Conservation (phyloP, 2,888 invertebrate species). For the Epistrophella euchroma region DNA sequence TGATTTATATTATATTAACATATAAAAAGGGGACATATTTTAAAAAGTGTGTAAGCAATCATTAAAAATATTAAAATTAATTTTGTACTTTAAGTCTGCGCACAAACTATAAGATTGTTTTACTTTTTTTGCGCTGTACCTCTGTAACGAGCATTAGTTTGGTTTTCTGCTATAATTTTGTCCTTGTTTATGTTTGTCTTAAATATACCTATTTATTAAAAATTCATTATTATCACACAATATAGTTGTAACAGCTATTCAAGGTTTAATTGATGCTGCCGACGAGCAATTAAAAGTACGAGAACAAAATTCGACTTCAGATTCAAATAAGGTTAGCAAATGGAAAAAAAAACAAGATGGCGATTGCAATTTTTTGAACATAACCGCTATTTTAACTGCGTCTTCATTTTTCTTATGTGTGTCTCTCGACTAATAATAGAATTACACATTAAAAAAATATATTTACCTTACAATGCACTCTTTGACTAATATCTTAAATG, state of each 20-base stretch:
- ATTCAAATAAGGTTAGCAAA: slow-evolving; percentile 83
- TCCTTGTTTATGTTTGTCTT: slow-evolving; percentile 33
- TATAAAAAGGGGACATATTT: slow-evolving; percentile 79
- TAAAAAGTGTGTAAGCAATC: slow-evolving; percentile 76
- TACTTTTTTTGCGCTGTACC: slow-evolving; percentile 53
- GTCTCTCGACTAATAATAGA: slow-evolving; percentile 34
- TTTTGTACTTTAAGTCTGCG: slow-evolving; percentile 51
- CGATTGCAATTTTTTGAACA: slow-evolving; percentile 47
- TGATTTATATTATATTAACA: slow-evolving; percentile 67
- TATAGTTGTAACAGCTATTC: slow-evolving; percentile 84
- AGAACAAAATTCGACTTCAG: slow-evolving; percentile 82
- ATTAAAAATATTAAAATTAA: slow-evolving; percentile 38
- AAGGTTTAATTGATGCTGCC: slow-evolving; percentile 84
- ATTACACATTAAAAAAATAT: background rate
- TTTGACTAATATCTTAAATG: slow-evolving; percentile 39
- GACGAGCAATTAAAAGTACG: slow-evolving; percentile 84
- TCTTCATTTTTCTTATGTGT: slow-evolving; percentile 50
- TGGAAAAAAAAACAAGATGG: slow-evolving; percentile 34
- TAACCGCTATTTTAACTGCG: slow-evolving; percentile 51
- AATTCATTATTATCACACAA: slow-evolving; percentile 65
- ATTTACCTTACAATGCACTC: slow-evolving; percentile 36
- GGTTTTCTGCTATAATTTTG: slow-evolving; percentile 58
- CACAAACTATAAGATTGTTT: slow-evolving; percentile 54
- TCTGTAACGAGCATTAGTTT: slow-evolving; percentile 59
- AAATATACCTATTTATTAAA: slow-evolving; percentile 18